These are phyloP conservation scores for Fulica atra DNA, from an alignment of 2,113 vertebrate species.

Conservation along the genomic window DNA sequence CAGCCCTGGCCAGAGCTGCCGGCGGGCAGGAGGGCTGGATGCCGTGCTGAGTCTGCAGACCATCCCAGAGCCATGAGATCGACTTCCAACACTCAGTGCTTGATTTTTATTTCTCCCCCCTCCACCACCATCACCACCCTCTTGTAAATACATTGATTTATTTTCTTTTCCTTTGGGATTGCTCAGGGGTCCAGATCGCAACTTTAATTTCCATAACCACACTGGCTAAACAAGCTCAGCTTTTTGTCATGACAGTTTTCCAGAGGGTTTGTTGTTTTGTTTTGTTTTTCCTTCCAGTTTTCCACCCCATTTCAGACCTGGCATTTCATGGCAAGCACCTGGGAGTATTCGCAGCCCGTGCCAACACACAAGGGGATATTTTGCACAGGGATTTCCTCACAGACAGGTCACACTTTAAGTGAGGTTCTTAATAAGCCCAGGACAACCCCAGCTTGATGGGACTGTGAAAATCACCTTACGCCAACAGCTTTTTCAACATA, in stretches of 20 bases:
- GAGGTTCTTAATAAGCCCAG: background rate
- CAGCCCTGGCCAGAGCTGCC: background rate
- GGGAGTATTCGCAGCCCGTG: background rate
- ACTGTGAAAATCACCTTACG: background rate
- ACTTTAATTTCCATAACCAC: background rate
- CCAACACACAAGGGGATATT: background rate
- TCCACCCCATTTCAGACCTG: background rate
- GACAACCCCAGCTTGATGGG: background rate
- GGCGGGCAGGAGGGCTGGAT: background rate
- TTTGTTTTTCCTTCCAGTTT: background rate
- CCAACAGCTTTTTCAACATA: background rate
- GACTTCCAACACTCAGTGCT: background rate
- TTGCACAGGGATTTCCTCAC: background rate
- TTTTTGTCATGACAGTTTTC: background rate
- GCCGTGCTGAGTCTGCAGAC: fast-evolving
- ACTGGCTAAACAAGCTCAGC: background rate
- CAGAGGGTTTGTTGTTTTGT: background rate
- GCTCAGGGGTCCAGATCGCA: background rate
- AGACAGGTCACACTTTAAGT: background rate
- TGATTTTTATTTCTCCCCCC: too few relatives aligned
- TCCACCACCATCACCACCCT: too few relatives aligned
- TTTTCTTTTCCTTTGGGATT: background rate
- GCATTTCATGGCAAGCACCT: background rate
- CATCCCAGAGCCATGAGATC: background rate
- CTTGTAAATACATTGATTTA: background rate